phyloP scores from a whole-genome alignment of 2,797 vertebrate species.

The Pristis pectinata region DNA sequence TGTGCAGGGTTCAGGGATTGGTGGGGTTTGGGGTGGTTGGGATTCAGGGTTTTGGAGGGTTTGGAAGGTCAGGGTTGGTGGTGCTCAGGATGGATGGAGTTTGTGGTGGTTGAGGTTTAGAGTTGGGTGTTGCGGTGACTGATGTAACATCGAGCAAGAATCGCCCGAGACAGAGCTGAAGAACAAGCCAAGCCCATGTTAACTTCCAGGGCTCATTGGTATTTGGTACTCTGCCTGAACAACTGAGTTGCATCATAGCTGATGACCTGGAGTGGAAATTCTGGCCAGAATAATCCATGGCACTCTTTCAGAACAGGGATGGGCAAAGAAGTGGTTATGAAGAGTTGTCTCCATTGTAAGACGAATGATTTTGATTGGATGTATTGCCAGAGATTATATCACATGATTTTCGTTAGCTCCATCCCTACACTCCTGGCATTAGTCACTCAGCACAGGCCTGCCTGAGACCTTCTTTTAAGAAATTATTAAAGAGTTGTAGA shows the following conservation, averaged over 20 bases:
- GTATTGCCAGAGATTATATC: not conserved
- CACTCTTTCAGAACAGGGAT: not conserved
- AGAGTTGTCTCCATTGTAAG: too few relatives aligned
- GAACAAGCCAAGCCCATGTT: not conserved
- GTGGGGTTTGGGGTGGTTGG: not conserved
- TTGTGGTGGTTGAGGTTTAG: too few relatives aligned
- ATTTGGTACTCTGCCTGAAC: not conserved
- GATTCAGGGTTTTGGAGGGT: too few relatives aligned
- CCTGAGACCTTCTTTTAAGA: too few relatives aligned
- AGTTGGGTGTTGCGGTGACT: too few relatives aligned
- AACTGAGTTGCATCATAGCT: not conserved
- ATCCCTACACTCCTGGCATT: not conserved
- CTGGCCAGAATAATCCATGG: not conserved
- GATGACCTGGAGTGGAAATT: not conserved
- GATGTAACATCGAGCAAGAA: too few relatives aligned
- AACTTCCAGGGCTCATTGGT: not conserved
- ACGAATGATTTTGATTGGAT: not conserved
- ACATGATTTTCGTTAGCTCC: not conserved
- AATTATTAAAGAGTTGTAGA: too few relatives aligned
- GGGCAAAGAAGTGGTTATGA: not conserved
- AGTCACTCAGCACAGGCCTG: not conserved
- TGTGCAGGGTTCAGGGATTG: not conserved
- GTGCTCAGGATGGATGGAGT: too few relatives aligned
- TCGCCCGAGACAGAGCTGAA: not conserved
- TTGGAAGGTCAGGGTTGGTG: too few relatives aligned